A percentile compares a stretch with the other conserved stretches of the same genome.
Evolutionary conservation across 2,113 vertebrate genomes (phyloP).

Genomic region (Alectura lathami): DNA sequence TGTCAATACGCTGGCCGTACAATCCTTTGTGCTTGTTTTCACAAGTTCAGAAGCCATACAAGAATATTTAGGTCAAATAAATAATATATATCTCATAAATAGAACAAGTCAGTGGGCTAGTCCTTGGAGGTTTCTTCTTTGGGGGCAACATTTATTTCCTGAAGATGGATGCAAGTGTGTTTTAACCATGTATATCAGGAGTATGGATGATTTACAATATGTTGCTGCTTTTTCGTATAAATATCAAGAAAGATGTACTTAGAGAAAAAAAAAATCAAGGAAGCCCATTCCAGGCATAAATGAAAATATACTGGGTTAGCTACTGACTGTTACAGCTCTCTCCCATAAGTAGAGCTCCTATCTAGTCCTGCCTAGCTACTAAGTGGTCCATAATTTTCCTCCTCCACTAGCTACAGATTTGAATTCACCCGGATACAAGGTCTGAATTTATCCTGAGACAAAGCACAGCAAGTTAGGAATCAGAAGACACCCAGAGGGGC

Average conservation of each 20-base stretch:
- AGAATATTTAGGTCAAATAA: slow-evolving; percentile 53
- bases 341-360: neutral
- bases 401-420: neutral
- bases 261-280: neutral
- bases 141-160: neutral
- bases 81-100: slow-evolving; percentile 29
- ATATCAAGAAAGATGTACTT: neutral
- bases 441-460: neutral
- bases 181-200: neutral
- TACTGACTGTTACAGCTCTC: neutral
- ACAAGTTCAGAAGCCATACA: neutral
- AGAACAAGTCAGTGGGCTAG: neutral
- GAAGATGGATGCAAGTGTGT: neutral
- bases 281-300: neutral
- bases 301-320: neutral
- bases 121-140: neutral
- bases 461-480: neutral
- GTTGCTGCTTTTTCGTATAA: neutral
- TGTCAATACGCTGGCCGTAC: neutral
- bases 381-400: neutral
- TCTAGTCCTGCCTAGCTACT: neutral
- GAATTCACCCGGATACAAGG: neutral
- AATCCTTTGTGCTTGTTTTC: neutral
- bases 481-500: neutral
- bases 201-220: neutral